Evolutionary conservation across 2,797 vertebrate species (phyloP).

Genomic region (Pipistrellus pygmaeus): DNA sequence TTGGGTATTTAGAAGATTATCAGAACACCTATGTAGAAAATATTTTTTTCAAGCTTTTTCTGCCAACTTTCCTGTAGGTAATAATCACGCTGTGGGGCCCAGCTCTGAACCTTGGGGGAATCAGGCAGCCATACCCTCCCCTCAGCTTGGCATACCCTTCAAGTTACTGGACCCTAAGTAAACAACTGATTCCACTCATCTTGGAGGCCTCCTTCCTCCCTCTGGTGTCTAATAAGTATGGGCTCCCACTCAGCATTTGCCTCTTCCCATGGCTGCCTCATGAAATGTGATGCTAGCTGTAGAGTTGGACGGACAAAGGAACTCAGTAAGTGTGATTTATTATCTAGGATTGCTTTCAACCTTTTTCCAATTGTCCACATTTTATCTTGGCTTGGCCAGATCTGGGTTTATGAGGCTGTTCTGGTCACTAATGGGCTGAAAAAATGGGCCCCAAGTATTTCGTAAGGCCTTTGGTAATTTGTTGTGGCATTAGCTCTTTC

Average conservation of each 20-base stretch:
- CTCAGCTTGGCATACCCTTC: conserved; percentile 64
- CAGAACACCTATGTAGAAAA: conserved; percentile 50
- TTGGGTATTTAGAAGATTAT: conserved; percentile 66
- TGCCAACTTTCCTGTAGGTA: conserved; percentile 81
- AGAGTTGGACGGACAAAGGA: conserved; percentile 69
- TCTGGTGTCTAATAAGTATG: conserved; percentile 80
- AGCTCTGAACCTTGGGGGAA: conserved; percentile 65
- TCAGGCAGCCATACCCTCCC: not conserved
- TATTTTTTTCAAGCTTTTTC: conserved; percentile 79
- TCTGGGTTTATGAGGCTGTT: conserved; percentile 65
- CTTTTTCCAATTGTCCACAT: conserved; percentile 76
- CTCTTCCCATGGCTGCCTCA: conserved; percentile 66
- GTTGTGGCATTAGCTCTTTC: conserved; percentile 37
- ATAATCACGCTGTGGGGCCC: conserved; percentile 75
- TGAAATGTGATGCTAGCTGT: conserved; percentile 73
- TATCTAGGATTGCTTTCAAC: conserved; percentile 74
- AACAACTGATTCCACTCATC: conserved; percentile 75
- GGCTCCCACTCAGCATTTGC: conserved; percentile 57
- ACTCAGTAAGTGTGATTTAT: conserved; percentile 76
- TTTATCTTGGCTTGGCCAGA: conserved; percentile 77
- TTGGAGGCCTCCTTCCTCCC: conserved; percentile 76
- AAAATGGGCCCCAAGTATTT: conserved; percentile 61
- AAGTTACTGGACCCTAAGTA: conserved; percentile 73
- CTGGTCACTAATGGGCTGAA: conserved; percentile 68
- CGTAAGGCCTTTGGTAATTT: conserved; percentile 58